Conservation (phyloP, 2,888 invertebrate genomes). For the Endotricha flammealis region DNA sequence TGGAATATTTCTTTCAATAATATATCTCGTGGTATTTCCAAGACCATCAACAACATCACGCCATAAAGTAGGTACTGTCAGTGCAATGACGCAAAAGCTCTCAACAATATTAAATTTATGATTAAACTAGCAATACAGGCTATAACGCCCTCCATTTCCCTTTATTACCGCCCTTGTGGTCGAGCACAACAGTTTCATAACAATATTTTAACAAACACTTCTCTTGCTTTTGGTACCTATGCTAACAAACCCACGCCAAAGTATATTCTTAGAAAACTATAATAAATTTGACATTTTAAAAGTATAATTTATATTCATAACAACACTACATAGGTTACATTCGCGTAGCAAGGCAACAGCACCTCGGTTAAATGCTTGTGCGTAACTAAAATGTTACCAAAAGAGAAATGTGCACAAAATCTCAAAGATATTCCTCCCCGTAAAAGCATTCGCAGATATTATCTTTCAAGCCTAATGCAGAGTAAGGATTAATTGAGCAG, state of each 20-base stretch:
- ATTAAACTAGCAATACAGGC: not conserved
- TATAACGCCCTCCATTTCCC: not conserved
- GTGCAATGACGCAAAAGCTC: not conserved
- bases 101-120: not conserved
- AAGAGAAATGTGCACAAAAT: not conserved
- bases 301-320: conserved; percentile 8
- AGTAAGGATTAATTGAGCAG: conserved; percentile 12
- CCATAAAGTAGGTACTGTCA: too few species aligned
- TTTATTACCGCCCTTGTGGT: not conserved
- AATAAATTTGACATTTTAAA: conserved; percentile 9
- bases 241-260: too few species aligned
- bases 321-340: not conserved
- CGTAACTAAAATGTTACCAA: not conserved
- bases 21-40: too few species aligned
- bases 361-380: not conserved
- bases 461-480: not conserved
- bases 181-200: not conserved
- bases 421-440: not conserved
- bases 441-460: not conserved
- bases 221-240: too few species aligned
- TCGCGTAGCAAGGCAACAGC: not conserved
- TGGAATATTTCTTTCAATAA: too few species aligned
- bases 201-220: not conserved
- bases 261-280: too few species aligned
- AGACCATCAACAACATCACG: too few species aligned